phyloP scores from a whole-genome alignment of 2,888 invertebrate genomes.

The Apoderus coryli region DNA sequence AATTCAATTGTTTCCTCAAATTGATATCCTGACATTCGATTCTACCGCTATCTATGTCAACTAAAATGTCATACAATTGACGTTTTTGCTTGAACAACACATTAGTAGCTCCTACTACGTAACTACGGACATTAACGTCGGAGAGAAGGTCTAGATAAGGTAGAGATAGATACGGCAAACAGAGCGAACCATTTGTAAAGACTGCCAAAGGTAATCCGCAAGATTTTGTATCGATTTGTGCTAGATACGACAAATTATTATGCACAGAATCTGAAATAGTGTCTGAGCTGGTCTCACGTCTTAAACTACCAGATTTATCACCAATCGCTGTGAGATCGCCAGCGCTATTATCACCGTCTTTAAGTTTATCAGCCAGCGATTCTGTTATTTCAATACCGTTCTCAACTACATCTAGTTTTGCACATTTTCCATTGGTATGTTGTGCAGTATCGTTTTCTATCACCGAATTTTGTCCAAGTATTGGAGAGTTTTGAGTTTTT shows the following conservation, averaged over 20 bases:
- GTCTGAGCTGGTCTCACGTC: slow-evolving; percentile 56
- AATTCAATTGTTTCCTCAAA: slow-evolving; percentile 64
- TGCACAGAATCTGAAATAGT: slow-evolving; percentile 42
- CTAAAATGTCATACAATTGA: slow-evolving; percentile 80
- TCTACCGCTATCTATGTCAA: slow-evolving; percentile 67
- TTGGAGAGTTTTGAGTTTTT: slow-evolving; percentile 7
- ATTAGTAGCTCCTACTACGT: slow-evolving; percentile 94
- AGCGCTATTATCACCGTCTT: slow-evolving; percentile 10
- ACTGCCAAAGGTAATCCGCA: slow-evolving; percentile 80
- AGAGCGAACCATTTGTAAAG: slow-evolving; percentile 83
- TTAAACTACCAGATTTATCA: slow-evolving; percentile 37
- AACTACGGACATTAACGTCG: slow-evolving; percentile 73
- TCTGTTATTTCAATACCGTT: slow-evolving; percentile 30
- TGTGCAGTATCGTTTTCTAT: slow-evolving; percentile 9
- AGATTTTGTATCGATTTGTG: slow-evolving; percentile 51
- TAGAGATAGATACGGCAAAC: slow-evolving; percentile 89
- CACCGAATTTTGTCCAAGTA: slow-evolving; percentile 8
- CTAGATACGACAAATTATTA: slow-evolving; percentile 44
- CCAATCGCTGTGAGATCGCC: slow-evolving; percentile 14
- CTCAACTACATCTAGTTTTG: slow-evolving; percentile 9
- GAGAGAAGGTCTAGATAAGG: slow-evolving; percentile 86
- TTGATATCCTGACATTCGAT: slow-evolving; percentile 71
- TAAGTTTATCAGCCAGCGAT: slow-evolving; percentile 16
- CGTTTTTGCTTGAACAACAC: slow-evolving; percentile 93
- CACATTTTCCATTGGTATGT: background rate